Evolutionary conservation across 2,113 vertebrate species (phyloP).

Genomic region (Anhinga rufa): DNA sequence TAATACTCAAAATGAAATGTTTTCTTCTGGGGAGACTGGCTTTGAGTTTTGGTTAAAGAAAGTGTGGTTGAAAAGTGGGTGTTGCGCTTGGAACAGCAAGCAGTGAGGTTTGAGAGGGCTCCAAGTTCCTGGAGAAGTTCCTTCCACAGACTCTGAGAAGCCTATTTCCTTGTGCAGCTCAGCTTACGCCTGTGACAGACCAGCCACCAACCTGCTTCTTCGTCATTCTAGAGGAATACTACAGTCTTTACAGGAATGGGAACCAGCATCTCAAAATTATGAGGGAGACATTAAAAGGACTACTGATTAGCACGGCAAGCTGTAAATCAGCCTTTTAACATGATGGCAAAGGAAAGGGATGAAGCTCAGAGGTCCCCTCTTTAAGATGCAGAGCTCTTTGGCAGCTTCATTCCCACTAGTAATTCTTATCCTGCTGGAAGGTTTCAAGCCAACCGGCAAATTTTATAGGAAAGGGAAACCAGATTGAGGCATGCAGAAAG

Average conservation of each 20-base stretch:
- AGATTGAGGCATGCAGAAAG: not conserved
- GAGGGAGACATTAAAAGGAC: not conserved
- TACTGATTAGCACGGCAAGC: not conserved
- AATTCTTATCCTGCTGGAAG: not conserved
- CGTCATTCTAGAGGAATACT: not conserved
- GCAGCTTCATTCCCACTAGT: not conserved
- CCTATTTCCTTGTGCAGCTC: not conserved
- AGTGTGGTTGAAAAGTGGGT: not conserved
- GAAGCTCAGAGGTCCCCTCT: not conserved
- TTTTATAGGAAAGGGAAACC: not conserved
- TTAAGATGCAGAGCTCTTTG: not conserved
- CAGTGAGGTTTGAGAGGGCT: not conserved
- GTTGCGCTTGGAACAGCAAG: not conserved
- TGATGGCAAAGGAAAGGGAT: not conserved
- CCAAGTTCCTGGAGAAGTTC: not conserved
- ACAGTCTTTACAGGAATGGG: not conserved
- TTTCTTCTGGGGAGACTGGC: not conserved
- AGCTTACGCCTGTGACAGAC: not conserved
- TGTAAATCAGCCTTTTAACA: not conserved
- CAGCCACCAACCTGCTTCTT: not conserved
- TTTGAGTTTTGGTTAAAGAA: not conserved
- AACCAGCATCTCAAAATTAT: not conserved
- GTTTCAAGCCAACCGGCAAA: not conserved
- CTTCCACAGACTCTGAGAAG: not conserved
- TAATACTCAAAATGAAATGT: not conserved